Base-by-base conservation (phyloP, 2,113 vertebrate species). In the Rafetus swinhoei region DNA sequence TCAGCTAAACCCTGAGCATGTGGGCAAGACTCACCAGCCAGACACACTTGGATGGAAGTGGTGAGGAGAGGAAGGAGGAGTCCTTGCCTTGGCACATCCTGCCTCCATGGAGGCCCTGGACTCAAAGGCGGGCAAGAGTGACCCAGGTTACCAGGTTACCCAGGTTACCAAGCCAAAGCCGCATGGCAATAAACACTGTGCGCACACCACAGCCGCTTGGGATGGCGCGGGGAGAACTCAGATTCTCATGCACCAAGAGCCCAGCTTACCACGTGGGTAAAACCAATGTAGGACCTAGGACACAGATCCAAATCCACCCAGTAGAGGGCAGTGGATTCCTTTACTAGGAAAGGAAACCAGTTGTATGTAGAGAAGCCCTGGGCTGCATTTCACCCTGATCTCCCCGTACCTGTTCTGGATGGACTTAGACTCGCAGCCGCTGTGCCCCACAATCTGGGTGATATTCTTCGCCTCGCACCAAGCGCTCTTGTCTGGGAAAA, bases 381-480 rank as follows among this genome's bases (percentile, higher is more conserved):
- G 35, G 74, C 39, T 59, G 55, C 32, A 15, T n/a, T n/a, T 60
- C 74, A 18, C 0, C 50, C 29, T 29, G 22, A 14, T 1, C 76
- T 0, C 53, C 1, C 76, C 2, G 0, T 98, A 99, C 99, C 99
- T 99, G 99, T 99, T 99, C 98, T 99, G 99, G 97, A 99, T 99
- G 97, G 99, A 99, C 93, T 98, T 99, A 92, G 99, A 98, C 97
- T 99, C 99, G 89, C 99, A 99, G 97, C 99, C 99, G 1, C 98
- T 99, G 98, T 99, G 99, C 89, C 99, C 99, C 93, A 99, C 99
- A 35, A 99, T 99, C 98, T 99, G 99, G 86, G 99, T 99, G 98
- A 99, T 99, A 98, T 99, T 99, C 98, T 99, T 99, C 86, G 99
- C 99, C 93, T 99, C 99, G 0, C 99, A 99, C 99, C 99, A 99